These are phyloP conservation scores for Actinia equina DNA, from an alignment of 64 coral and sea anemone genomes.

Conservation along the genomic window DNA sequence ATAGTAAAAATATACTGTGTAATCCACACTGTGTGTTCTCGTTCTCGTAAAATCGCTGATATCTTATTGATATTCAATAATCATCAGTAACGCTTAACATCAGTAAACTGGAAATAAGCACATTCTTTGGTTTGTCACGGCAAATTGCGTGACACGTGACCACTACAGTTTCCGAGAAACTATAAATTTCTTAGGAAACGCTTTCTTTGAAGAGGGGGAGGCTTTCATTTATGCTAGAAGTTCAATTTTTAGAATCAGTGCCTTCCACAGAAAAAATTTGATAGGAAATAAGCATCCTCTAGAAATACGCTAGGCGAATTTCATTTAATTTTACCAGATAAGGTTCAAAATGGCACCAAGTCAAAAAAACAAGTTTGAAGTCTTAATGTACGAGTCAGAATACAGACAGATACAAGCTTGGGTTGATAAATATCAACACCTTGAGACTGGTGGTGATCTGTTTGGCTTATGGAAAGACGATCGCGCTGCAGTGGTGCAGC, in stretches of 20 bases:
- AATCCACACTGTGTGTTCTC: no score
- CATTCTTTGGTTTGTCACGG: not conserved
- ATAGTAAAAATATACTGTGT: no score
- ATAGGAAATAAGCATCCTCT: no score
- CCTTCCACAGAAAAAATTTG: not conserved
- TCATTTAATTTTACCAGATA: no score
- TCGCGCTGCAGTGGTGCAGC: slow-evolving; percentile 41
- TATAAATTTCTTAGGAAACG: not conserved
- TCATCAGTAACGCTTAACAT: not conserved
- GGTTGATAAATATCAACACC: slow-evolving; percentile 32
- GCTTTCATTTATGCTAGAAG: not conserved
- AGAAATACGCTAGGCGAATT: not conserved
- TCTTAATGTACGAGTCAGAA: no score
- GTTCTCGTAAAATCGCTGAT: no score
- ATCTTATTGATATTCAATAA: no score
- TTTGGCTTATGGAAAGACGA: slow-evolving; percentile 74
- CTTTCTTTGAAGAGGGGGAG: not conserved
- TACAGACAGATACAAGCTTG: slow-evolving; percentile 62
- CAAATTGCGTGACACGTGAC: not conserved
- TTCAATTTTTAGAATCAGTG: not conserved
- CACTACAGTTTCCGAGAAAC: not conserved
- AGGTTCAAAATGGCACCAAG: not conserved
- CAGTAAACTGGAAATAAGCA: not conserved
- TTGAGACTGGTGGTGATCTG: slow-evolving; percentile 74
- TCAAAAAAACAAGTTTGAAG: not conserved